Evolutionary conservation across 2,113 vertebrate genomes (phyloP).

Genomic region (Xenotilapia flavipinnis): DNA sequence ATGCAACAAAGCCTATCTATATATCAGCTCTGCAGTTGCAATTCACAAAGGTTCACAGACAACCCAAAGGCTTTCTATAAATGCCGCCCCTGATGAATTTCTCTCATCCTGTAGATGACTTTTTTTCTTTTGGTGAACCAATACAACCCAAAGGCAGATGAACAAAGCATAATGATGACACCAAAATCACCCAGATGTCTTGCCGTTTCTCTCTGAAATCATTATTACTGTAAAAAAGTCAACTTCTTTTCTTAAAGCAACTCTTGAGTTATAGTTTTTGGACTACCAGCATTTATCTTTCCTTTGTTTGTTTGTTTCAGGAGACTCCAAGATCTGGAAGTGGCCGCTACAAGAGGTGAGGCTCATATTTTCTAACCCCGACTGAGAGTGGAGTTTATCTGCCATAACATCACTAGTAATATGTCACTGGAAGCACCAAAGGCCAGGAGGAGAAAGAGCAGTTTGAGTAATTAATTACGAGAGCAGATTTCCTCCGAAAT

Average conservation of each 20-base stretch:
- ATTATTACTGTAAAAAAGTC: not conserved
- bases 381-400: not conserved
- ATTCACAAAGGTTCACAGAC: slow-evolving; percentile 3
- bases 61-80: slow-evolving; percentile 38
- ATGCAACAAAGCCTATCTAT: slow-evolving; percentile 31
- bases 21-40: slow-evolving; percentile 26
- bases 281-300: not conserved
- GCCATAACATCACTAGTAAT: not conserved
- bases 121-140: not conserved
- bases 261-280: not conserved
- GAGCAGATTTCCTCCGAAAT: not conserved
- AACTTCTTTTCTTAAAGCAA: not conserved
- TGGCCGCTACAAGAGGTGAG: slow-evolving; percentile 88
- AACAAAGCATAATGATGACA: not conserved
- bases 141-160: not conserved
- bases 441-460: not conserved
- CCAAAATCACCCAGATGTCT: not conserved
- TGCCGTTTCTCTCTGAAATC: not conserved
- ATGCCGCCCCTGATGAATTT: slow-evolving; percentile 22
- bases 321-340: slow-evolving; percentile 79
- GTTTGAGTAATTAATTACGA: not conserved
- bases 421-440: not conserved
- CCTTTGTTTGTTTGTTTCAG: slow-evolving; percentile 64
- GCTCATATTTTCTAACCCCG: not conserved
- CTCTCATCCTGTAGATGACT: not conserved